Conservation (phyloP, 2,888 invertebrate species). For the Temnothorax rugatulus region DNA sequence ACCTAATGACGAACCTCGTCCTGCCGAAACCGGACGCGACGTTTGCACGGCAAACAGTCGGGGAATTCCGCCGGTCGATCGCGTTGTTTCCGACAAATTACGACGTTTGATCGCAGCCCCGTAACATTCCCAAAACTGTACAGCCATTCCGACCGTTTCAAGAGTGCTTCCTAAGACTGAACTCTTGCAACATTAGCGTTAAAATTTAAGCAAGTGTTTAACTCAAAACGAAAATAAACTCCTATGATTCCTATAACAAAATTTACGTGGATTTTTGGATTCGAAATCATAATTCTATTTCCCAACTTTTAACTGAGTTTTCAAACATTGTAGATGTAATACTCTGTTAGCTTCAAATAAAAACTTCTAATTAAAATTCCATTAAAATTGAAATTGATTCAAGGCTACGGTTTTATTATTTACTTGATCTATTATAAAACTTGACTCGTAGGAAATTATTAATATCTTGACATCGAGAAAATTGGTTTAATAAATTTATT, state of each 20-base stretch:
- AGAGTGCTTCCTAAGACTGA: neutral
- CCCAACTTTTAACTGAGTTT: neutral
- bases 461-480: neutral
- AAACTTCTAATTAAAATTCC: constrained; percentile 1
- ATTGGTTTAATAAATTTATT: neutral
- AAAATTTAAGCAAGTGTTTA: neutral
- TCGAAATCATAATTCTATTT: neutral
- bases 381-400: neutral
- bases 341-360: neutral
- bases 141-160: neutral
- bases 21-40: constrained; percentile 50
- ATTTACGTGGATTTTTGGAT: neutral
- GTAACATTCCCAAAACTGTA: constrained; percentile 43
- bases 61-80: constrained; percentile 47
- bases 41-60: constrained; percentile 60
- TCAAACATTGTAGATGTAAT: neutral
- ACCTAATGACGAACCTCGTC: constrained; percentile 62
- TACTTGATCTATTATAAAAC: neutral
- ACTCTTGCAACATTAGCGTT: neutral
- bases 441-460: neutral
- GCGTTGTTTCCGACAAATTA: constrained; percentile 73
- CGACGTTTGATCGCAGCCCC: constrained; percentile 61
- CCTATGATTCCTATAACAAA: neutral
- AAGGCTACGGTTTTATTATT: neutral
- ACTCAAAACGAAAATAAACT: neutral